Evolutionary conservation across 2,797 vertebrate genomes (phyloP).

Genomic region (Crocidura indochinensis): DNA sequence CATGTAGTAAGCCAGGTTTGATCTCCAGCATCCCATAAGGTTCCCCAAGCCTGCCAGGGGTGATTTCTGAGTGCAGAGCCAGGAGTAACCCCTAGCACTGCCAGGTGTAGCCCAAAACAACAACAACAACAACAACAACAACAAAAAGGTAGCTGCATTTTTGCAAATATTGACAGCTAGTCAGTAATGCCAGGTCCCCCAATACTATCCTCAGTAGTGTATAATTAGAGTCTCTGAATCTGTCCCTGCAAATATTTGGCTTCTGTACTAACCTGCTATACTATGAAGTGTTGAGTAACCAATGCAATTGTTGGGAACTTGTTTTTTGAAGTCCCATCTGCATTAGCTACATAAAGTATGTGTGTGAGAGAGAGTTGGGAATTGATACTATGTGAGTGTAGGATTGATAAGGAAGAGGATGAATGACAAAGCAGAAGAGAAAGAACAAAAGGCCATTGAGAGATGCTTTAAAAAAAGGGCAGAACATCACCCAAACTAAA

Average conservation of each 20-base stretch:
- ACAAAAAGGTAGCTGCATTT: neutral
- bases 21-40: too few relatives aligned
- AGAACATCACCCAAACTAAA: too few relatives aligned
- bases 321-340: neutral
- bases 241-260: rapidly evolving
- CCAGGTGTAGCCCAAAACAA: too few relatives aligned
- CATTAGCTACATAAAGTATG: neutral
- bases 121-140: too few relatives aligned
- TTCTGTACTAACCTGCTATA: neutral
- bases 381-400: neutral
- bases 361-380: neutral
- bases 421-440: neutral
- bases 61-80: too few relatives aligned
- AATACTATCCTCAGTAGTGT: neutral
- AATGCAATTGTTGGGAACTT: neutral
- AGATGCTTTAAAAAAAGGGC: neutral
- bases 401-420: neutral
- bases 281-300: neutral
- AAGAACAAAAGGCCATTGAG: neutral
- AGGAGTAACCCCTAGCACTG: too few relatives aligned
- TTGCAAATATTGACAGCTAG: neutral
- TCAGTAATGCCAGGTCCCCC: neutral
- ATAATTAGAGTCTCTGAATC: neutral
- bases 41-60: too few relatives aligned
- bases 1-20: too few relatives aligned